phyloP scores from a whole-genome alignment of 2,797 vertebrate species.

The Gobionotothen gibberifrons region DNA sequence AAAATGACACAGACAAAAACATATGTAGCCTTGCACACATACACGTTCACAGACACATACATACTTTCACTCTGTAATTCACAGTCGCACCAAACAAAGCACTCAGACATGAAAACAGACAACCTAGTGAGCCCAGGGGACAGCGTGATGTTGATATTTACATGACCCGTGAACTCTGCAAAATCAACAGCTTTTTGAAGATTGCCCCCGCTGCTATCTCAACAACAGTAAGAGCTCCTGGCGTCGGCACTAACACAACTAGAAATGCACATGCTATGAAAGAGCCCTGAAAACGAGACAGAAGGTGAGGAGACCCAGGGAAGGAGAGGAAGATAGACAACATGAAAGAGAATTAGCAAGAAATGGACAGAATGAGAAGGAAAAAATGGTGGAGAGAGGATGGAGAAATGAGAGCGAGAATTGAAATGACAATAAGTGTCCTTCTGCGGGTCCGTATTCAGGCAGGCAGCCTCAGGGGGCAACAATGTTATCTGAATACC shows the following conservation, averaged over 20 bases:
- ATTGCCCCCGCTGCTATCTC: conserved; percentile 41
- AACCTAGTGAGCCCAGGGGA: conserved; percentile 15
- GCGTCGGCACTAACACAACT: conserved; percentile 57
- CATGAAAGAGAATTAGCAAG: conserved; percentile 49
- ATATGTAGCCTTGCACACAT: conserved; percentile 7
- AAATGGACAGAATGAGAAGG: conserved; percentile 37
- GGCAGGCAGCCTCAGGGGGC: conserved; percentile 60
- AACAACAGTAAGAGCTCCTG: conserved; percentile 49
- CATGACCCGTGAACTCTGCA: conserved; percentile 56
- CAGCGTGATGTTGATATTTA: conserved; percentile 47
- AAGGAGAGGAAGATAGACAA: conserved; percentile 34
- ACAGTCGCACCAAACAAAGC: too few relatives aligned
- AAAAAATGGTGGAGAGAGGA: conserved; percentile 26
- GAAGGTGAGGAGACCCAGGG: background rate
- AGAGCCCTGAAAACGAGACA: conserved; percentile 24
- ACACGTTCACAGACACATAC: conserved; percentile 3
- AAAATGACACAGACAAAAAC: conserved; percentile 34
- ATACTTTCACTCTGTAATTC: background rate
- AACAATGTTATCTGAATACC: conserved; percentile 72
- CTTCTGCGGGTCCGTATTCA: conserved; percentile 67
- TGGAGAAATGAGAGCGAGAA: conserved; percentile 45
- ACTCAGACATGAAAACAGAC: conserved; percentile 34
- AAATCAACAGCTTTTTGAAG: conserved; percentile 55
- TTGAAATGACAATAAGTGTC: conserved; percentile 73
- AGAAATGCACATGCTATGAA: conserved; percentile 55